Evolutionary conservation across 2,888 invertebrate genomes (phyloP).

Genomic region (Phrixothrix hirtus): DNA sequence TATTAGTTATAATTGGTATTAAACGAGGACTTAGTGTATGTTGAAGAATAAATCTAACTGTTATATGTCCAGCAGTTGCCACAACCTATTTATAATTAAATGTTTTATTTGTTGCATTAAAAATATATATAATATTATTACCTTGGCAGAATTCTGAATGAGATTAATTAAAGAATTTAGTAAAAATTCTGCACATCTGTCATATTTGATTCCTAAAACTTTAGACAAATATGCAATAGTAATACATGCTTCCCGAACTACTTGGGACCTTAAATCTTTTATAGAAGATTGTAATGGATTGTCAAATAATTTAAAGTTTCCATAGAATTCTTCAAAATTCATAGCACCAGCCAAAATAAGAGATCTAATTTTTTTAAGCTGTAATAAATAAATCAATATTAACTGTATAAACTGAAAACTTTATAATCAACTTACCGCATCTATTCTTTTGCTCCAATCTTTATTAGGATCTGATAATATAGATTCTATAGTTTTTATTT

Average conservation of each 20-base stretch:
- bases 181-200: constrained; percentile 82
- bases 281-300: constrained; percentile 80
- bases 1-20: constrained; percentile 76
- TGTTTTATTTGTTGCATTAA: too few species aligned
- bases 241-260: constrained; percentile 94
- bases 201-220: constrained; percentile 78
- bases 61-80: constrained; percentile 84
- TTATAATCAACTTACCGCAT: constrained; percentile 67
- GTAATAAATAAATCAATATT: constrained; percentile 44
- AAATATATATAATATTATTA: too few species aligned
- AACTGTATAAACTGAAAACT: constrained; percentile 1
- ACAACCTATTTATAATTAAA: constrained; percentile 71
- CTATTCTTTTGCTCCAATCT: constrained; percentile 95
- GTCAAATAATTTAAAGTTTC: constrained; percentile 77
- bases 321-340: constrained; percentile 72
- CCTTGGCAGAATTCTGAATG: constrained; percentile 95
- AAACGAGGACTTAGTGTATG: constrained; percentile 80
- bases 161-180: constrained; percentile 84
- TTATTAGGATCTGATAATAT: constrained; percentile 78
- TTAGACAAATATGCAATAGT: constrained; percentile 92
- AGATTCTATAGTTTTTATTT: constrained; percentile 73
- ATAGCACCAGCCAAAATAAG: constrained; percentile 78
- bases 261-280: constrained; percentile 86
- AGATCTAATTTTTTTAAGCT: constrained; percentile 86
- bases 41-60: constrained; percentile 85